Base-by-base conservation (phyloP, 2,888 invertebrate genomes). In the Dicyrtomina minuta region DNA sequence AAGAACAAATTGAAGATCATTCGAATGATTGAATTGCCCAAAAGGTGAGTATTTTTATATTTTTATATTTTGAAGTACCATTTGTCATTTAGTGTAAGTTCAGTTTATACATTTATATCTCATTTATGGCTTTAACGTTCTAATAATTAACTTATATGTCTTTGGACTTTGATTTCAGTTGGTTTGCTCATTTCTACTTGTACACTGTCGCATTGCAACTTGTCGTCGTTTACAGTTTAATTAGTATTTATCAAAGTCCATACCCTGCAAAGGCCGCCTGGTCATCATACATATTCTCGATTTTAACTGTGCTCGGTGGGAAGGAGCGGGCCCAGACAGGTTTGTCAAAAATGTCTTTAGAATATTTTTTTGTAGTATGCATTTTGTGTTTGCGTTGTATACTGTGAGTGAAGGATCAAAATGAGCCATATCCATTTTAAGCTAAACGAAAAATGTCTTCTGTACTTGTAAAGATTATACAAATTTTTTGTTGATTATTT, bases 101-200 rank as follows among this genome's bases (percentile, higher is more conserved):
- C n/a, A n/a, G n/a, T n/a, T n/a, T n/a, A n/a, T n/a, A n/a, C n/a
- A n/a, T n/a, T n/a, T n/a, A n/a, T n/a, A n/a, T n/a, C n/a, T n/a
- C n/a, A n/a, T n/a, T 3, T 56, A 13, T 15, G 13, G 15, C 2
- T 56, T 24, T 33, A 26, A 27, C 8, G 4, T 44, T 20, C 13
- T 8, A 49, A 26, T 66, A 51, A 33, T 43, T 12, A 59, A 62
- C 12, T 8, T 39, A 15, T 17, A 24, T 26, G 15, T 33, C 33
- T 20, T 51, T 15, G 33, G 49, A 62, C 13, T 20, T 44, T 44
- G 15, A n/a, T 20, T 39, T 53, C 53, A 85, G 85, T 39, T 90
- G 88, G 85, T 93, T 92, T 79, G 85, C 84, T 77, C 93, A 93
- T 82, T 93, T 92, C 80, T 93, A 93, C 80, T 80, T 88, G 6